Base-by-base conservation (phyloP, 2,113 vertebrate genomes). In the Strigops habroptila region DNA sequence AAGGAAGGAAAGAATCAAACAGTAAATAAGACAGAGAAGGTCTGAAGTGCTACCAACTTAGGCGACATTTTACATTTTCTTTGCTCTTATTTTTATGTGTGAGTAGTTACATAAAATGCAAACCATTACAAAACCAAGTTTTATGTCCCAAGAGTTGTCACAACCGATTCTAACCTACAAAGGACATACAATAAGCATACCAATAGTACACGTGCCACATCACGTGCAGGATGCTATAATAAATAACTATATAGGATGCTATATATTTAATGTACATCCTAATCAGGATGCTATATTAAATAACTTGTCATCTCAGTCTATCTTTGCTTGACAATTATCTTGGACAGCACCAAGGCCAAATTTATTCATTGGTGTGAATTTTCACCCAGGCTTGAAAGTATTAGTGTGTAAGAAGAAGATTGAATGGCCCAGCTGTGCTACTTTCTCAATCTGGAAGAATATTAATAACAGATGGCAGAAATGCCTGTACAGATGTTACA, bases 151-250 rank as follows among this genome's bases (percentile, higher is more conserved):
- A 17, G 31, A 71, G 21, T 87, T 85, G 33, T 86, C 18, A 70
- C 12, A 91, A 82, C 48, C 0, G 4, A 33, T 79, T 85, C 43
- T 76, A 91, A 76, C 10, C 57, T 62, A 37, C 21, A 76, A 76
- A 89, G 24, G 35, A 52, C 43, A n/a, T 12, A 21, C 2, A 55
- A 21, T 43, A 81, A 65, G 68, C 57, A 52, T 39, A 53, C 30
- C 0, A 1, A 69, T 25, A 74, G n/a, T 28, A 46, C 4, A 4
- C 10, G 5, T n/a, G 65, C 33, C 30, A 60, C 31, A 55, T 24
- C n/a, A n/a, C n/a, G n/a, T n/a, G n/a, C 33, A 60, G 18, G 39
- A 52, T 7, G 3, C 16, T n/a, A n/a, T n/a, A n/a, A n/a, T n/a
- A n/a, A n/a, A n/a, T n/a, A n/a, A n/a, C n/a, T n/a, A n/a, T n/a